Evolutionary conservation across 1,140 invertebrate genomes (phyloP).

Genomic region (Rhagoletis pomonella): DNA sequence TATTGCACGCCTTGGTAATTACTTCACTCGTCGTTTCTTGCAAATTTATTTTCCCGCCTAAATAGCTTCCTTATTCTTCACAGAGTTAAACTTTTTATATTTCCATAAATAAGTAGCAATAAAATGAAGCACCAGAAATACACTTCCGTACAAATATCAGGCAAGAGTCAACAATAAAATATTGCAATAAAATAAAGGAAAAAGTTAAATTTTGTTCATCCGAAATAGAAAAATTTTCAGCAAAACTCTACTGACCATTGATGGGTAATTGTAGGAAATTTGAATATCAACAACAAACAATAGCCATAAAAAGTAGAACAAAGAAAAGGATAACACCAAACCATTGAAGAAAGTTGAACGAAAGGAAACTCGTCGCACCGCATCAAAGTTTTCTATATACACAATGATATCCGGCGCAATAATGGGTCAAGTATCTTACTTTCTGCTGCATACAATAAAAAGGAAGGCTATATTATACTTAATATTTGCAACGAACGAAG

Average conservation of each 20-base stretch:
- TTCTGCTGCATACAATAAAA: not conserved
- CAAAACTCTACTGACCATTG: not conserved
- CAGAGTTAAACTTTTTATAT: no score
- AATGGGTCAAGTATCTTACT: not conserved
- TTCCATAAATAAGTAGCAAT: no score
- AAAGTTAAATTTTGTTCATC: not conserved
- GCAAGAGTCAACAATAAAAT: not conserved
- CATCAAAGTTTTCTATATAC: not conserved
- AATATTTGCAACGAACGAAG: not conserved
- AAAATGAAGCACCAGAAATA: not conserved
- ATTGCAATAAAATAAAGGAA: not conserved
- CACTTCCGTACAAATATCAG: not conserved
- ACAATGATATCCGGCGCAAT: not conserved
- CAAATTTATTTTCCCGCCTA: no score
- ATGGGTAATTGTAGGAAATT: constrained; percentile 5
- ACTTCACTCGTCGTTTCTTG: no score
- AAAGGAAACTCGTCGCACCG: not conserved
- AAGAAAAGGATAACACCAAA: no score
- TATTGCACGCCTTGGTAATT: no score
- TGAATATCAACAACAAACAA: not conserved
- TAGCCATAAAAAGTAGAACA: not conserved
- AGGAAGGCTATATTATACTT: not conserved
- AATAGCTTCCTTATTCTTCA: no score
- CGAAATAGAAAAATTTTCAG: not conserved
- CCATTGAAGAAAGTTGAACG: not conserved